Conservation (phyloP, 2,113 vertebrate genomes). For the Rattus norvegicus region DNA sequence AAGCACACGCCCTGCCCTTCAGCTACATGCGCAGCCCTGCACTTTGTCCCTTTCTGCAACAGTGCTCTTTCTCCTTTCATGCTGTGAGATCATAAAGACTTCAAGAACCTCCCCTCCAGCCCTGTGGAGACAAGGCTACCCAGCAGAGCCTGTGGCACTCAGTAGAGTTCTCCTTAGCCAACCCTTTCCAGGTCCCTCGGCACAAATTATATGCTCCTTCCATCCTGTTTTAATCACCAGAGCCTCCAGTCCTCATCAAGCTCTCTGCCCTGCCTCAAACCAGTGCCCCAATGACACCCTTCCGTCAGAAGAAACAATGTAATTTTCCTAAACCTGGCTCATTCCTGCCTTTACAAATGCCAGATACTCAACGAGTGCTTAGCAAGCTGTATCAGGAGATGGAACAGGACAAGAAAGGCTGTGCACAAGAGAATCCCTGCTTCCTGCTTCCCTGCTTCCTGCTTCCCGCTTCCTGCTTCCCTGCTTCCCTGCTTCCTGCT, state of each 20-base stretch:
- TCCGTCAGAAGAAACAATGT: slow-evolving; percentile 74
- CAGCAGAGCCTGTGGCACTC: neutral
- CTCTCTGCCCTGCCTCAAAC: slow-evolving; percentile 60
- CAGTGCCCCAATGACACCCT: slow-evolving; percentile 73
- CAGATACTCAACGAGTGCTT: slow-evolving; percentile 73
- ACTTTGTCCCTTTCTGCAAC: neutral
- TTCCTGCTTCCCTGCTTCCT: no score
- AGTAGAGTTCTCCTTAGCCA: neutral
- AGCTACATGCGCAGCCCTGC: no score
- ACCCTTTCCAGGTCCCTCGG: neutral
- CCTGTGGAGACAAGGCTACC: neutral
- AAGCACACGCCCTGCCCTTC: neutral
- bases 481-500: no score
- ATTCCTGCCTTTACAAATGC: slow-evolving; percentile 77
- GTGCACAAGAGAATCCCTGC: neutral
- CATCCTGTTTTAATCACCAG: slow-evolving; percentile 62
- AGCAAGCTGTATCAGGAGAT: slow-evolving; percentile 25
- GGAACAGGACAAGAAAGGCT: slow-evolving; percentile 59
- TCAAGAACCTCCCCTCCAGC: neutral
- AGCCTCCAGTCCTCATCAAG: slow-evolving; percentile 58
- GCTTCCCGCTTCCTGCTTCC: no score
- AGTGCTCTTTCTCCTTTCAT: neutral
- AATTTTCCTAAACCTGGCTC: slow-evolving; percentile 84
- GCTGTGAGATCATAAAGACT: neutral
- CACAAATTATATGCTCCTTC: slow-evolving; percentile 58